Percentiles rank a stretch among this genome's conserved stretches.
phyloP scores from a whole-genome alignment of 2,888 invertebrate genomes.

The Crocallis elinguaria region DNA sequence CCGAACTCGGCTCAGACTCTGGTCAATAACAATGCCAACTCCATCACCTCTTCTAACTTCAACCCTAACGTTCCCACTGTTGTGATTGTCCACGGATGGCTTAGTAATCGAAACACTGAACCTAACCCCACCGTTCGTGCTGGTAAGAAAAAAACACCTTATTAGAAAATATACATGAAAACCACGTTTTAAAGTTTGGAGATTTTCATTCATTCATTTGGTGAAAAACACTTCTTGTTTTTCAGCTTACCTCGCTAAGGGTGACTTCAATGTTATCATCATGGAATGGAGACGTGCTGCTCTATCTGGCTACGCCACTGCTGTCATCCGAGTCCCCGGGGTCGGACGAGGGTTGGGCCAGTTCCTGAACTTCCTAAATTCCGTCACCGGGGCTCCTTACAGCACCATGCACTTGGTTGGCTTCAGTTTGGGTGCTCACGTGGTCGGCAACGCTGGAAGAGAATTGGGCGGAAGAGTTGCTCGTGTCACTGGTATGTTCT shows the following conservation, averaged over 20 bases:
- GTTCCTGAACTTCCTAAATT: constrained; percentile 51
- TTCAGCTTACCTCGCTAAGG: constrained; percentile 15
- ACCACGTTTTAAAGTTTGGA: no score
- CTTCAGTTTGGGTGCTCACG: constrained; percentile 62
- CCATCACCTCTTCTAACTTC: constrained; percentile 59
- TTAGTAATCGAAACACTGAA: constrained; percentile 49
- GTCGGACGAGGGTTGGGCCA: constrained; percentile 57
- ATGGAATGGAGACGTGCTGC: constrained; percentile 61
- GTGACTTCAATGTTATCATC: constrained; percentile 55
- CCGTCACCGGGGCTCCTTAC: constrained; percentile 42
- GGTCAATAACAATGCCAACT: constrained; percentile 50
- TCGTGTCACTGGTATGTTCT: constrained; percentile 55
- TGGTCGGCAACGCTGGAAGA: constrained; percentile 59
- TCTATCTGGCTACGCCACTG: constrained; percentile 48
- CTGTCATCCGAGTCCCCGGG: constrained; percentile 50
- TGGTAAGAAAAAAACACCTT: constrained; percentile 41
- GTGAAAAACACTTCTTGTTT: background rate
- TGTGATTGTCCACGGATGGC: constrained; percentile 64
- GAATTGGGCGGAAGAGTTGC: constrained; percentile 47
- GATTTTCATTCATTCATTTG: no score
- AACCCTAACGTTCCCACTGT: constrained; percentile 49
- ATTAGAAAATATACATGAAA: no score
- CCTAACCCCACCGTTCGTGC: constrained; percentile 53
- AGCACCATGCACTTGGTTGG: constrained; percentile 56
- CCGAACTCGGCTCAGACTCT: constrained; percentile 47